These are phyloP conservation scores for Limnothrissa miodon DNA, from an alignment of 2,113 vertebrate species.

Conservation along the genomic window DNA sequence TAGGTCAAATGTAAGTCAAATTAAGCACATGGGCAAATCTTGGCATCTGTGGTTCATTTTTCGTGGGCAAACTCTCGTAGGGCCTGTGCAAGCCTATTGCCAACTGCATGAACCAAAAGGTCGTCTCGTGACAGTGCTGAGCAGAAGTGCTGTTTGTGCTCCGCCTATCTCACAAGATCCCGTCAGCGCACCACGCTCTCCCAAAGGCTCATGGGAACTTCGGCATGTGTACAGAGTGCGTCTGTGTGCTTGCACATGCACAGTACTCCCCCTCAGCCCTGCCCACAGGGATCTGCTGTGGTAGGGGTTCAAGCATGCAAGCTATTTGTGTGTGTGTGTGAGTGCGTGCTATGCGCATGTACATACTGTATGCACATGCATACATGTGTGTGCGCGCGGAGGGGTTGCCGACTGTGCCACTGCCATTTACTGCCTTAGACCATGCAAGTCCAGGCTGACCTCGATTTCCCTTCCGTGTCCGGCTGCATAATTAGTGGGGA, in stretches of 20 bases:
- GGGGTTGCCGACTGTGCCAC: slow-evolving; percentile 41
- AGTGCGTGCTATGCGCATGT: neutral
- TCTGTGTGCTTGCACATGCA: slow-evolving; percentile 1
- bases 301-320: neutral
- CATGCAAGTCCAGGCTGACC: slow-evolving; percentile 34
- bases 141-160: neutral
- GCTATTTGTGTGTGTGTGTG: neutral
- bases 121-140: neutral
- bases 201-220: slow-evolving; percentile 14
- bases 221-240: neutral
- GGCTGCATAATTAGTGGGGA: slow-evolving; percentile 52
- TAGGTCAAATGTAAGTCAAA: neutral
- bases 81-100: neutral
- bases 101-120: neutral
- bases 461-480: slow-evolving; percentile 45
- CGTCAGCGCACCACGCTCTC: neutral
- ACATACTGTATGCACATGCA: neutral
- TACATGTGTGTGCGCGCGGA: neutral
- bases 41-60: neutral
- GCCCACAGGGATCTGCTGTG: neutral
- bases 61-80: neutral
- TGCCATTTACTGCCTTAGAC: slow-evolving; percentile 38
- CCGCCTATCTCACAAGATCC: neutral
- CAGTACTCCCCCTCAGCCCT: neutral
- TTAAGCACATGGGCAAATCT: neutral